These are phyloP conservation scores for Synchiropus splendidus DNA, from an alignment of 2,113 vertebrate genomes.

Conservation along the genomic window DNA sequence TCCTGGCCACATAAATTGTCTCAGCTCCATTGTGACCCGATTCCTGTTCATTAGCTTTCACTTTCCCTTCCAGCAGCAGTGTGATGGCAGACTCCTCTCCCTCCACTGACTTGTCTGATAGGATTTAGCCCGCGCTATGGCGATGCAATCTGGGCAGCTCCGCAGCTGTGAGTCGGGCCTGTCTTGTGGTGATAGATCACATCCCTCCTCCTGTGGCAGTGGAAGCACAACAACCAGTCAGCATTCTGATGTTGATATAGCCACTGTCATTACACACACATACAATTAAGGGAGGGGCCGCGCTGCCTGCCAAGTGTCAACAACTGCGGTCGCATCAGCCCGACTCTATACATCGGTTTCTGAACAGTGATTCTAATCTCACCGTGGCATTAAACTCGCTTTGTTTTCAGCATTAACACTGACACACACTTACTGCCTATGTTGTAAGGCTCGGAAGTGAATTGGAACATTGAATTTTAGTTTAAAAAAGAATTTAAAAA, in stretches of 20 bases:
- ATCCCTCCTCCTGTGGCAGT: conserved; percentile 16
- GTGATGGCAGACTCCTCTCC: conserved; percentile 47
- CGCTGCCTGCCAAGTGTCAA: conserved; percentile 23
- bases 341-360: conserved; percentile 1
- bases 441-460: no score
- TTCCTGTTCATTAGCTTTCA: conserved; percentile 57
- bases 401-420: no score
- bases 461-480: no score
- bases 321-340: conserved; percentile 11
- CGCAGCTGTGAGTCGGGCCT: conserved; percentile 52
- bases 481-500: no score
- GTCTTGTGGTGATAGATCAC: conserved; percentile 46
- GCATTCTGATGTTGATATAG: conserved; percentile 21
- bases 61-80: conserved; percentile 40
- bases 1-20: conserved; percentile 23
- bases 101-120: conserved; percentile 69
- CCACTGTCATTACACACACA: conserved; percentile 28
- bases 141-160: conserved; percentile 66
- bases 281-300: conserved; percentile 20
- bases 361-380: no score
- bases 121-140: conserved; percentile 58
- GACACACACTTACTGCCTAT: no score
- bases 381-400: no score
- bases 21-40: conserved; percentile 37
- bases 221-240: conserved; percentile 30